A percentile compares a stretch with the other conserved stretches of the same genome.
Conservation (phyloP, 2,113 vertebrate genomes). For the Solea senegalensis region DNA sequence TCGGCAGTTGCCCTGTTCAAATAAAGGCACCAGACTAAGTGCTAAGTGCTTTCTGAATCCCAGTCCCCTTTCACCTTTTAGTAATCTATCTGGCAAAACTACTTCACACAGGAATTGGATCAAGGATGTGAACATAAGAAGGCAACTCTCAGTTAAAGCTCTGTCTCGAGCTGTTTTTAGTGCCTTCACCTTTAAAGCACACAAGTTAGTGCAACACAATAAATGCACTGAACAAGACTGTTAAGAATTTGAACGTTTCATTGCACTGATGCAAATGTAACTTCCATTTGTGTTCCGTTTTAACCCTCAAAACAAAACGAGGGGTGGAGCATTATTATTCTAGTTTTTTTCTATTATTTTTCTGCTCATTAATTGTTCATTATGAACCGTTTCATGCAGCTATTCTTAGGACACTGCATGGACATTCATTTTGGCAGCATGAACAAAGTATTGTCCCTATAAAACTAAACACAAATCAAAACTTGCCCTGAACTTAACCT, state of each 20-base stretch:
- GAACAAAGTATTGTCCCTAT: no score
- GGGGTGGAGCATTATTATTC: no score
- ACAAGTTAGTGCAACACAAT: neutral
- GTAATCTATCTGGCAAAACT: neutral
- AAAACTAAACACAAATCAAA: no score
- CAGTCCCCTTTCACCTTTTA: neutral
- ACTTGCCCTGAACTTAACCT: no score
- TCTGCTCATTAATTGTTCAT: slow-evolving; percentile 1
- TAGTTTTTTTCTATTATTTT: neutral
- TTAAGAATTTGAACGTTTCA: no score
- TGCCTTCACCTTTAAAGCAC: no score
- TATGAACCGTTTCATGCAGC: neutral
- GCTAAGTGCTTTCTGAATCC: neutral
- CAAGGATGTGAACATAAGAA: neutral
- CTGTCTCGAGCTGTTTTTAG: neutral
- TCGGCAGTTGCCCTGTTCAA: neutral
- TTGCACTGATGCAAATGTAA: neutral
- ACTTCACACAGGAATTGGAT: neutral
- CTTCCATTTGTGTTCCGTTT: no score
- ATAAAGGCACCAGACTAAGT: neutral
- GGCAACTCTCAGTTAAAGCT: neutral
- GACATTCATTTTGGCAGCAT: no score
- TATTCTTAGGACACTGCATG: no score
- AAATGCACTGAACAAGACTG: neutral
- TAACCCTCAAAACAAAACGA: no score